Conservation (phyloP, 2,113 vertebrate species). For the Oenanthe oenanthe region DNA sequence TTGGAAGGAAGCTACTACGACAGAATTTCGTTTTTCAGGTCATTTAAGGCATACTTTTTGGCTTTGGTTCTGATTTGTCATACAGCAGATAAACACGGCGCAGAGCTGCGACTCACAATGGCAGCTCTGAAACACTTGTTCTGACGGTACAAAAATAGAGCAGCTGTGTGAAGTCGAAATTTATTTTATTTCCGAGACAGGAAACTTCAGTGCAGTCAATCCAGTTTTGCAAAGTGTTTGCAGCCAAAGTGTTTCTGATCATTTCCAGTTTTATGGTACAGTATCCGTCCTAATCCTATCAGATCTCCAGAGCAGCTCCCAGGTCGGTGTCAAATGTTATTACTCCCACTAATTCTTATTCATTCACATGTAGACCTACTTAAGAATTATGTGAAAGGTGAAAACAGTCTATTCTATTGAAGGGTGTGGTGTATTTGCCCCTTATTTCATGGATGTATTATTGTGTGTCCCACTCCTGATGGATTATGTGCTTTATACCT, state of each 20-base stretch:
- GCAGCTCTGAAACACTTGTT: slow-evolving; percentile 58
- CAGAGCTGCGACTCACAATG: slow-evolving; percentile 45
- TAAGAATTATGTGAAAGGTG: slow-evolving; percentile 7
- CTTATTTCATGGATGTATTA: background rate
- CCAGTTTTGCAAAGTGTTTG: slow-evolving; percentile 34
- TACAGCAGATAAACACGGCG: slow-evolving; percentile 32
- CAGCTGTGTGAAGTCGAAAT: slow-evolving; percentile 55
- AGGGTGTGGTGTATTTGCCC: background rate
- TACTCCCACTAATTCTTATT: background rate
- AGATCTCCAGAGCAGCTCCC: background rate
- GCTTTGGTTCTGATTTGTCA: slow-evolving; percentile 52
- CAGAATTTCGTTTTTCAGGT: slow-evolving; percentile 22
- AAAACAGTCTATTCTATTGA: background rate
- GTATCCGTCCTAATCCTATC: background rate
- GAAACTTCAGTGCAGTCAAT: slow-evolving; percentile 28
- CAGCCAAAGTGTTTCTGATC: background rate
- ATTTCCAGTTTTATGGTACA: background rate
- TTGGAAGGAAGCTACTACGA: slow-evolving; percentile 53
- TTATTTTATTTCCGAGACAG: slow-evolving; percentile 39
- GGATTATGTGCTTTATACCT: background rate
- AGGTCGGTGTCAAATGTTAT: background rate
- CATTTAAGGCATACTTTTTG: slow-evolving; percentile 31
- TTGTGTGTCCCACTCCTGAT: background rate
- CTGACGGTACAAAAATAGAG: slow-evolving; percentile 46
- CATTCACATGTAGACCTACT: background rate